Evolutionary conservation across 1,140 invertebrate species (phyloP), one percentile per base, ranked within the genome.

Genomic region (Drosophila nikananu): DNA sequence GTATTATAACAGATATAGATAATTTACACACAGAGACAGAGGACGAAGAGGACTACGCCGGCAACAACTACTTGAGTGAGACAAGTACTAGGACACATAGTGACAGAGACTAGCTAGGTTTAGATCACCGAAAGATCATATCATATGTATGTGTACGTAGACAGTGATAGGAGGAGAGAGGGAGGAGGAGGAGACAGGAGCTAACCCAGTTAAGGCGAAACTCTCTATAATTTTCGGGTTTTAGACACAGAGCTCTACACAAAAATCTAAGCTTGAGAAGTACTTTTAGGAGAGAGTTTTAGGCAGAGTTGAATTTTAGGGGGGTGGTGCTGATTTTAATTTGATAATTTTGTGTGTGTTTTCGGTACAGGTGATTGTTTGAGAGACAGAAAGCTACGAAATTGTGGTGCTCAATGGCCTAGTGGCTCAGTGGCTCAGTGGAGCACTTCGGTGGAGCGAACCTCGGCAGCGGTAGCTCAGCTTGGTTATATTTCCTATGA

Each of bases 401-500:
- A 13, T 63, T 37, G 70, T 52, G 42, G 55, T 54, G 23, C 12
- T 25, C 19, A 57, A 61, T 84, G 64, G 44, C 3, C 5, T 5
- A 27, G 25, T 30, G 30, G 23, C 8, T 32, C 17, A 57, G 64
- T 84, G 60, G 44, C 46, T 27, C 37, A 21, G 13, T 10, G 49
- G 58, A 44, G 65, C 63, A 49, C 49, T 55, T 4, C 52, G 32
- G 9, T 72, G 77, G 44, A 80, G 77, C 91, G 91, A 92, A 92
- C 91, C 91, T 92, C 91, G 79, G 76, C 91, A 92, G 80, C 89
- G 84, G 76, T 76, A 63, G 60, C 63, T 78, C 64, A 91, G 83
- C 72, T 86, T 92, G 35, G 91, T 92, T 59, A 92, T 83, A 79
- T 91, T 92, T 90, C 91, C 91, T 92, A 92, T 80, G 57, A 84